A percentile compares a stretch with the other conserved stretches of the same genome.
These are phyloP conservation scores for Glossophaga mutica DNA, from an alignment of 2,797 vertebrate species.

Conservation along the genomic window DNA sequence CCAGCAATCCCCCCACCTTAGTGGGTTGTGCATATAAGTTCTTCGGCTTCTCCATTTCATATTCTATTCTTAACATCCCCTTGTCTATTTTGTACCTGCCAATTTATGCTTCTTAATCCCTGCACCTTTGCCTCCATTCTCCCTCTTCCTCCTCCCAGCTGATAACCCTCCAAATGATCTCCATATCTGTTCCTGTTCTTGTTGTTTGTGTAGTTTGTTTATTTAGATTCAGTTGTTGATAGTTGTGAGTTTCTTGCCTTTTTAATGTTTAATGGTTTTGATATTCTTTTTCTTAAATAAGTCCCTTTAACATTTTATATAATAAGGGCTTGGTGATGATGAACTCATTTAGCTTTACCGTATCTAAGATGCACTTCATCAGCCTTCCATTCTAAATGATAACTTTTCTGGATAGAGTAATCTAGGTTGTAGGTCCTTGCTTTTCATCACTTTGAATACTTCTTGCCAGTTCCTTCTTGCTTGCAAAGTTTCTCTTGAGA, in stretches of 20 bases:
- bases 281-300: not conserved
- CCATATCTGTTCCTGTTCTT: not conserved
- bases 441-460: no score
- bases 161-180: no score
- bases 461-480: no score
- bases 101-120: not conserved
- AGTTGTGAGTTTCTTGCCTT: not conserved
- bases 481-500: no score
- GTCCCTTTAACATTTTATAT: not conserved
- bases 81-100: not conserved
- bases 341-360: not conserved
- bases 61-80: not conserved
- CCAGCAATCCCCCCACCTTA: not conserved
- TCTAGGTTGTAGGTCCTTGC: no score
- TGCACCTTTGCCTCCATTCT: not conserved
- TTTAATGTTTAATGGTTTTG: not conserved
- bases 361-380: not conserved
- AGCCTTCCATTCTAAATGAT: not conserved
- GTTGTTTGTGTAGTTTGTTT: not conserved
- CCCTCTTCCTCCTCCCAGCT: no score
- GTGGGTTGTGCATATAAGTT: not conserved
- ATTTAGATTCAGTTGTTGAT: not conserved
- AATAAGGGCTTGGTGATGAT: not conserved
- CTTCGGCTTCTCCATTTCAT: not conserved
- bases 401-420: not conserved